Conservation (phyloP, 1,140 invertebrate species). For the Cardiocondyla obscurior region DNA sequence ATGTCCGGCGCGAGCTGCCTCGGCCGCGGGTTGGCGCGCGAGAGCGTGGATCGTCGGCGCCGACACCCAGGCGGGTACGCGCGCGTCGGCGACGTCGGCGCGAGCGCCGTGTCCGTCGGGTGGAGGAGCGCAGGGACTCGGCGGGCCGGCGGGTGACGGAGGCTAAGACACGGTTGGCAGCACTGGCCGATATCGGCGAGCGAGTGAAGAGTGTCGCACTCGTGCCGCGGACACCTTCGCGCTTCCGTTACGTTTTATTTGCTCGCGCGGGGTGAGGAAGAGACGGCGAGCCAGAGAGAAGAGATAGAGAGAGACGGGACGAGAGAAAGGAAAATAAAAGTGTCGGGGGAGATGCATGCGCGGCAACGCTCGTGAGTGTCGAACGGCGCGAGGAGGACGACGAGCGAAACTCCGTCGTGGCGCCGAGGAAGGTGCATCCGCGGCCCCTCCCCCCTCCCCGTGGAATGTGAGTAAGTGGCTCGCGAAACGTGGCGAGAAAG, state of each 20-base stretch:
- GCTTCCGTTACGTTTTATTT: constrained; percentile 70
- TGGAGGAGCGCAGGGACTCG: too few species aligned
- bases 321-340: constrained; percentile 21
- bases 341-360: constrained; percentile 31
- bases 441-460: constrained; percentile 4
- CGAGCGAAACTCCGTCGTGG: constrained; percentile 47
- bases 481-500: not conserved
- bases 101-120: not conserved
- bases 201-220: too few species aligned
- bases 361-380: constrained; percentile 17
- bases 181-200: constrained; percentile 61
- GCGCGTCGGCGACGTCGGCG: not conserved
- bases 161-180: constrained; percentile 53
- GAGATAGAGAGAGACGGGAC: not conserved
- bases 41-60: too few species aligned
- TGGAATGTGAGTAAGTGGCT: constrained; percentile 68
- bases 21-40: not conserved
- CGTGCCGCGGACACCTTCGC: constrained; percentile 32
- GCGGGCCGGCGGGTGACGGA: not conserved
- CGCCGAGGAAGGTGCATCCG: constrained; percentile 36
- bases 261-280: constrained; percentile 4
- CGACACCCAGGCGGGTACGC: not conserved
- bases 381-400: constrained; percentile 35
- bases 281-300: not conserved
- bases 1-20: not conserved